A percentile compares a stretch with the other conserved stretches of the same genome.
These are phyloP conservation scores for Lepidothrix coronata DNA, from an alignment of 2,113 vertebrate species.

Conservation along the genomic window DNA sequence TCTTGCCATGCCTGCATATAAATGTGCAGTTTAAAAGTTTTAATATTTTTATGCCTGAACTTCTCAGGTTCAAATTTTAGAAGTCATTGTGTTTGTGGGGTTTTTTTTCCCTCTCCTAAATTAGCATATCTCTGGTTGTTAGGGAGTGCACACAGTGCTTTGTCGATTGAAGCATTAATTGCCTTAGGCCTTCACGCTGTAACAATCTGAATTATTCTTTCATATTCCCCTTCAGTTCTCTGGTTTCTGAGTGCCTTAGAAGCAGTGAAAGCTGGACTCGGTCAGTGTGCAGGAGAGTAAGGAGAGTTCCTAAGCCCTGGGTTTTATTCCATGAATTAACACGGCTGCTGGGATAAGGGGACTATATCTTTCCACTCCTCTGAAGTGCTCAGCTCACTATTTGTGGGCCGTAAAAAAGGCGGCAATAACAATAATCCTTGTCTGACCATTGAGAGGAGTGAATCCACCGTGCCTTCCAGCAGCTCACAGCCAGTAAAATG, in stretches of 20 bases:
- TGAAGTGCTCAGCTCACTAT: constrained; percentile 17
- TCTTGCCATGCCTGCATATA: not conserved
- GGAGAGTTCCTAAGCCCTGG: not conserved
- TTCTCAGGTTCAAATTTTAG: not conserved
- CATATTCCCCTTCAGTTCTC: not conserved
- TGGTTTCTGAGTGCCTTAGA: not conserved
- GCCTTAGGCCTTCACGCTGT: not conserved
- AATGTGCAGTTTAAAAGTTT: not conserved
- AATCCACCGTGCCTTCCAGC: not conserved
- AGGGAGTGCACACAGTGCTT: not conserved
- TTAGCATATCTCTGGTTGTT: constrained; percentile 34
- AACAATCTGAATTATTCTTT: constrained; percentile 14
- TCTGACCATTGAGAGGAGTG: not conserved
- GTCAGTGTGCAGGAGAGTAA: not conserved
- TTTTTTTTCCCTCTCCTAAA: not conserved
- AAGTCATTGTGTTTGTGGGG: not conserved
- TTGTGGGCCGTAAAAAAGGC: constrained; percentile 20
- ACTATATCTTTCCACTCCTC: not conserved
- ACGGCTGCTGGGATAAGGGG: not conserved
- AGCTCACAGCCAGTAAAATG: constrained; percentile 5
- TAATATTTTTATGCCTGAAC: not conserved
- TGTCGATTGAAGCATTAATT: constrained; percentile 19
- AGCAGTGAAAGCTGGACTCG: not conserved
- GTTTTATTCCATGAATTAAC: constrained; percentile 27
- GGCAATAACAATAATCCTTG: not conserved